phyloP scores from a whole-genome alignment of 1,140 invertebrate genomes.

The Platorchestia sp. region DNA sequence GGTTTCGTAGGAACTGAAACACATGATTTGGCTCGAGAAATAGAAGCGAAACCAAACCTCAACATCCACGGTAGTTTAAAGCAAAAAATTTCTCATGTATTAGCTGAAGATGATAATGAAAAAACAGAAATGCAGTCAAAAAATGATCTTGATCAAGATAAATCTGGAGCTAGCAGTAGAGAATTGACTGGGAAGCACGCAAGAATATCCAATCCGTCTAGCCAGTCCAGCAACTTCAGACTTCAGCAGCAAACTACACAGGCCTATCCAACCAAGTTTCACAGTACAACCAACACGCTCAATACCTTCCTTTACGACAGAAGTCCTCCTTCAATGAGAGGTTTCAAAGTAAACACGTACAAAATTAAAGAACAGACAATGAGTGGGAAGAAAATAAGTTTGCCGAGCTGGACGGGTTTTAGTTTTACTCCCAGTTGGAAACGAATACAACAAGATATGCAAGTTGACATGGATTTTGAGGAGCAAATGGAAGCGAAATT shows the following conservation, averaged over 20 bases:
- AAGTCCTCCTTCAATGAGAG: not conserved
- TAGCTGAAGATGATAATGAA: not conserved
- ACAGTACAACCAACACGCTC: not conserved
- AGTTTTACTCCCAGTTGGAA: not conserved
- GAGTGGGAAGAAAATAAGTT: not conserved
- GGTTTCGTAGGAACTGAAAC: not conserved
- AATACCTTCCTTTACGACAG: not conserved
- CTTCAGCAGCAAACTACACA: not conserved
- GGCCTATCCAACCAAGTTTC: not conserved
- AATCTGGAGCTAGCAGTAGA: not conserved
- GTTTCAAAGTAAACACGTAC: not conserved
- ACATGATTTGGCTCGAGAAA: not conserved
- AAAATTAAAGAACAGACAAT: not conserved
- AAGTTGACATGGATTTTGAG: not conserved
- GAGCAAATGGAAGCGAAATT: not conserved
- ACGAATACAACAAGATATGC: not conserved
- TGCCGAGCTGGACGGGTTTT: not conserved
- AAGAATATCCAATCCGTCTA: not conserved
- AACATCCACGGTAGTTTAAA: not conserved
- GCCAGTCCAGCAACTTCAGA: not conserved
- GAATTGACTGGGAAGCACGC: not conserved
- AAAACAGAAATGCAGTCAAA: not conserved
- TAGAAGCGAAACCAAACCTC: not conserved
- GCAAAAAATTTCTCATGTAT: not conserved
- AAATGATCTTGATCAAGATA: not conserved